Conservation (phyloP, 2,113 vertebrate genomes). For the Mohoua ochrocephala region DNA sequence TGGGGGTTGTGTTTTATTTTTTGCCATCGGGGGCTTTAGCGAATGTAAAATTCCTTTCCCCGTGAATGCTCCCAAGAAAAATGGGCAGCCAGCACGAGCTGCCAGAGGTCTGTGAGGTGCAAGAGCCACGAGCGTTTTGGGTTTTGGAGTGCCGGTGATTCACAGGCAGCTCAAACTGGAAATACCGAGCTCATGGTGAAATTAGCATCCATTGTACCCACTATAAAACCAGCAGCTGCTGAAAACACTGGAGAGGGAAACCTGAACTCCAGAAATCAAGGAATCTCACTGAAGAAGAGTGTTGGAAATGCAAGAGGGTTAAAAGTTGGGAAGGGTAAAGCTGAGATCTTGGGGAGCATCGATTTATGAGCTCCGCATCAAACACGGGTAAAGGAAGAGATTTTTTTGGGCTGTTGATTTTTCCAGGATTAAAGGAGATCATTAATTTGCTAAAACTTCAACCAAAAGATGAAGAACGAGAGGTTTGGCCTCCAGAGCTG, state of each 20-base stretch:
- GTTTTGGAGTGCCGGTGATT: background rate
- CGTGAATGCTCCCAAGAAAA: slow-evolving; percentile 16
- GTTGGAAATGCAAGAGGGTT: background rate
- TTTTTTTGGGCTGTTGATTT: background rate
- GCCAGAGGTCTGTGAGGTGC: slow-evolving; percentile 31
- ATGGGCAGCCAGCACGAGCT: slow-evolving; percentile 18
- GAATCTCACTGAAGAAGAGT: background rate
- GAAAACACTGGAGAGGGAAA: background rate
- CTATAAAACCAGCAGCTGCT: background rate
- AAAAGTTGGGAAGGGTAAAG: background rate
- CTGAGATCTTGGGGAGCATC: background rate
- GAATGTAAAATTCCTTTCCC: slow-evolving; percentile 40
- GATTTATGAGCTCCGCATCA: background rate
- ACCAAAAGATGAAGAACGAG: background rate
- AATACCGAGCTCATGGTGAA: background rate
- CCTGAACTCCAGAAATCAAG: background rate
- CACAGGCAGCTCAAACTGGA: slow-evolving; percentile 17
- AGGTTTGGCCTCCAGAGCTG: background rate
- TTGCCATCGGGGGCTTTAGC: background rate
- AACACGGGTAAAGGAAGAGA: background rate
- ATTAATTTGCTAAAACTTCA: background rate
- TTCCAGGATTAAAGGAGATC: background rate
- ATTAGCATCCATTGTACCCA: background rate
- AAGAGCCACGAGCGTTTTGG: background rate
- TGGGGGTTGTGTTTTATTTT: background rate